phyloP scores from a whole-genome alignment of 2,113 vertebrate genomes.

The Dipodomys spectabilis region DNA sequence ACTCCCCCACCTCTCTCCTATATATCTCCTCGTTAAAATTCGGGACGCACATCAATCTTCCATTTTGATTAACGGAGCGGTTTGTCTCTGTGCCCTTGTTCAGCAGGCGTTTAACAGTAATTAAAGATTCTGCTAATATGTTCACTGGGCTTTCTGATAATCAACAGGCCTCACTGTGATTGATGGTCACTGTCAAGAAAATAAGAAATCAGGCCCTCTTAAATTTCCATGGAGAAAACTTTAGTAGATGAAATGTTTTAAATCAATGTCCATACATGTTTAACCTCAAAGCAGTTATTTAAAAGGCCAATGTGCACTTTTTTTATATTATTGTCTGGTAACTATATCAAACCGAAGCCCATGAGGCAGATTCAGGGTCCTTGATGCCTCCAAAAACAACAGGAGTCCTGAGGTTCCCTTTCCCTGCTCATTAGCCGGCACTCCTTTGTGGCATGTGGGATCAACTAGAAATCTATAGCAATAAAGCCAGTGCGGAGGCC shows the following conservation, averaged over 20 bases:
- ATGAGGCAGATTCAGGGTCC: constrained; percentile 77
- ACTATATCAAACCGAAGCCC: constrained; percentile 69
- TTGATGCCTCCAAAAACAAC: constrained; percentile 67
- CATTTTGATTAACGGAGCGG: constrained; percentile 75
- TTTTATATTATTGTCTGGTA: constrained; percentile 63
- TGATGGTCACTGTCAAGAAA: constrained; percentile 82
- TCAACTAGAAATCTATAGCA: constrained; percentile 84
- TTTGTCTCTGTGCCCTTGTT: constrained; percentile 65
- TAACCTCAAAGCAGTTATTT: constrained; percentile 77
- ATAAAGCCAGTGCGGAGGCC: constrained; percentile 80
- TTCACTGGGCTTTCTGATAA: constrained; percentile 79
- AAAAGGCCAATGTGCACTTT: constrained; percentile 62
- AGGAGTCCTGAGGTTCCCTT: constrained; percentile 59
- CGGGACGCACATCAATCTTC: constrained; percentile 63
- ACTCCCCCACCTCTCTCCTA: constrained; percentile 44
- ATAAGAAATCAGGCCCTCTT: constrained; percentile 71
- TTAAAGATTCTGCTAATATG: constrained; percentile 83
- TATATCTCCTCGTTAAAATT: constrained; percentile 75
- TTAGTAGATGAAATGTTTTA: constrained; percentile 70
- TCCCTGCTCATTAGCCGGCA: constrained; percentile 79
- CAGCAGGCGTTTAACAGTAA: constrained; percentile 84
- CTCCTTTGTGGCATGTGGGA: constrained; percentile 76
- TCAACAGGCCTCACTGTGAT: constrained; percentile 83
- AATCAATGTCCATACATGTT: constrained; percentile 71
- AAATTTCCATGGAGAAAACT: constrained; percentile 78